These are phyloP conservation scores for Drosophila malerkotliana DNA, from an alignment of 1,140 invertebrate species.

Conservation along the genomic window DNA sequence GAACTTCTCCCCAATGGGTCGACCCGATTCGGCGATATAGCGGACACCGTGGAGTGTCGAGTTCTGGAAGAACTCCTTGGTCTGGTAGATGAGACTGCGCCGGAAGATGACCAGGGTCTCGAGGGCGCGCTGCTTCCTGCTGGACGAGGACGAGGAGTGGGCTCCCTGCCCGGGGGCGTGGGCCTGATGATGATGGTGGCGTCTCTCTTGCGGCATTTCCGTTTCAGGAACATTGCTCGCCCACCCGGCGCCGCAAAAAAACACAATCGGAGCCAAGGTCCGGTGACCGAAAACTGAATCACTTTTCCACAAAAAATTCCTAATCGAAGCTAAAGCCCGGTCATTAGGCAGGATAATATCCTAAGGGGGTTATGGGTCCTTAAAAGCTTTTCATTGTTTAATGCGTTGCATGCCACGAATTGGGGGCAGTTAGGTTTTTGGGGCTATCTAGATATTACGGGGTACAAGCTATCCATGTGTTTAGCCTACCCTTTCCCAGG, in stretches of 20 bases:
- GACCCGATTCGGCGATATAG: conserved; percentile 88
- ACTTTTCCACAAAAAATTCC: neutral
- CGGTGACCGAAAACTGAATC: conserved; percentile 14
- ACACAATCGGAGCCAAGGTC: conserved; percentile 8
- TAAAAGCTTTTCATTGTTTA: conserved; percentile 78
- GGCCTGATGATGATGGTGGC: neutral
- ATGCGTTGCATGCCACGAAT: conserved; percentile 50
- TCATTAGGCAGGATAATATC: conserved; percentile 20
- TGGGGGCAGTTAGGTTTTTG: conserved; percentile 18
- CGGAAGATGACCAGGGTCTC: conserved; percentile 83
- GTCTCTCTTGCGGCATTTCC: conserved; percentile 73
- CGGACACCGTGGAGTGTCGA: conserved; percentile 89
- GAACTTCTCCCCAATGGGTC: conserved; percentile 89
- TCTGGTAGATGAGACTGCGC: conserved; percentile 87
- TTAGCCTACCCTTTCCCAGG: neutral
- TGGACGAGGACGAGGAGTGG: conserved; percentile 6
- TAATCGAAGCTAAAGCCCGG: conserved; percentile 26
- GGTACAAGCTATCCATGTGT: neutral
- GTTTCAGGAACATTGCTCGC: conserved; percentile 63
- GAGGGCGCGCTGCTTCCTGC: conserved; percentile 30
- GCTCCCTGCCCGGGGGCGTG: neutral
- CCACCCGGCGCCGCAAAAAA: conserved; percentile 3
- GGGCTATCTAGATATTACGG: conserved; percentile 38
- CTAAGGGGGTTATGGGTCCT: conserved; percentile 8
- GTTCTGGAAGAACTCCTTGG: conserved; percentile 88